These are phyloP conservation scores for Neodiprion pinetum DNA, from an alignment of 1,140 invertebrate species.

Conservation along the genomic window DNA sequence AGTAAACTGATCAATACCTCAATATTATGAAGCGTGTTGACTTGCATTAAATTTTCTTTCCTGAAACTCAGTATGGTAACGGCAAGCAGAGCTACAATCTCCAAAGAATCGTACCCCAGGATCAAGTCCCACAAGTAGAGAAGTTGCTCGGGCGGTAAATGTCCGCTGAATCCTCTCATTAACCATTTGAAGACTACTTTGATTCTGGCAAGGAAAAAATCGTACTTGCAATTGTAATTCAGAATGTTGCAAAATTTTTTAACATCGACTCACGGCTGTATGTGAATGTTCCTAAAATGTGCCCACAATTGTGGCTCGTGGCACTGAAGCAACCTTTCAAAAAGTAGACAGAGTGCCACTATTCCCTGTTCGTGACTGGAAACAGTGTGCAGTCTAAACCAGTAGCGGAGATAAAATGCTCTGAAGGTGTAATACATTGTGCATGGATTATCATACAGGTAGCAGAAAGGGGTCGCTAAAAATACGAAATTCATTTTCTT, in stretches of 20 bases:
- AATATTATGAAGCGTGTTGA: slow-evolving; percentile 81
- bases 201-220: slow-evolving; percentile 65
- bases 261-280: slow-evolving; percentile 83
- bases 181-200: slow-evolving; percentile 95
- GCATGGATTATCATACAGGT: slow-evolving; percentile 88
- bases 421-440: slow-evolving; percentile 89
- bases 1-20: slow-evolving; percentile 65
- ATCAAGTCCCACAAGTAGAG: slow-evolving; percentile 92
- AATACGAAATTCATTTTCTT: slow-evolving; percentile 26
- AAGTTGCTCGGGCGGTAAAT: slow-evolving; percentile 90
- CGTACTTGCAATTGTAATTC: slow-evolving; percentile 11
- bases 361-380: slow-evolving; percentile 91
- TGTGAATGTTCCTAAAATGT: slow-evolving; percentile 85
- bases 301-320: slow-evolving; percentile 90
- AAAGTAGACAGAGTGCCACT: slow-evolving; percentile 81
- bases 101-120: slow-evolving; percentile 89
- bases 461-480: slow-evolving; percentile 92
- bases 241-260: background rate
- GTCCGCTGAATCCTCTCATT: slow-evolving; percentile 93
- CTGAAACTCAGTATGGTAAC: slow-evolving; percentile 91
- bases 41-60: slow-evolving; percentile 91
- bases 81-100: slow-evolving; percentile 86
- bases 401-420: slow-evolving; percentile 90
- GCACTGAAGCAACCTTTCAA: slow-evolving; percentile 89
- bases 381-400: slow-evolving; percentile 89